These are phyloP conservation scores for Pheosia tremula DNA, from an alignment of 2,888 invertebrate species.

Conservation along the genomic window DNA sequence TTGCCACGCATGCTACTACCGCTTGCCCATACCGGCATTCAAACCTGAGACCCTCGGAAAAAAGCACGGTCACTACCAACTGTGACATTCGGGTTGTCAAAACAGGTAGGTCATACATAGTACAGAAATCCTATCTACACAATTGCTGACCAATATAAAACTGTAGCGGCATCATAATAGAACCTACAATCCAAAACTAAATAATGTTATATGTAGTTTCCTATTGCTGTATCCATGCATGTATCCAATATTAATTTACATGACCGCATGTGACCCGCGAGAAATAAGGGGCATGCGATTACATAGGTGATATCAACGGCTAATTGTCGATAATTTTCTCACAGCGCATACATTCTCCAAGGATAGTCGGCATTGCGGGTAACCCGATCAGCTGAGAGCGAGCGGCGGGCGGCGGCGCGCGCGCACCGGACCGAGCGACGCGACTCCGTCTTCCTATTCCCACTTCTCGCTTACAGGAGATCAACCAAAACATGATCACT, in stretches of 20 bases:
- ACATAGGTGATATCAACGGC: constrained; percentile 5
- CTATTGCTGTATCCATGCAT: too few species aligned
- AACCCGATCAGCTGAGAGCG: constrained; percentile 78
- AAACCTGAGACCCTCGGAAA: too few species aligned
- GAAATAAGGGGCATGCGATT: constrained; percentile 7
- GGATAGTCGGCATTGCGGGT: constrained; percentile 52
- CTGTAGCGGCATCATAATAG: too few species aligned
- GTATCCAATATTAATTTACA: constrained; percentile 9
- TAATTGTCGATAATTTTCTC: constrained; percentile 33
- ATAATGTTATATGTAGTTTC: too few species aligned
- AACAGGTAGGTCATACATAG: too few species aligned
- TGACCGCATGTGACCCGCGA: constrained; percentile 4
- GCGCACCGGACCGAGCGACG: constrained; percentile 65
- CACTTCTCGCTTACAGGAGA: constrained; percentile 76
- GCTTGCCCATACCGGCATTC: too few species aligned
- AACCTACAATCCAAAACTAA: too few species aligned
- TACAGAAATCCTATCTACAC: too few species aligned
- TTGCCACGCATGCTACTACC: too few species aligned
- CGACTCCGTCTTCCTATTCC: constrained; percentile 74
- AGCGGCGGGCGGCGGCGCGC: constrained; percentile 52
- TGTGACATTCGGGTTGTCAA: too few species aligned
- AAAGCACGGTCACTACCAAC: too few species aligned
- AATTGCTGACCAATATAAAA: too few species aligned
- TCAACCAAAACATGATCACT: constrained; percentile 64
- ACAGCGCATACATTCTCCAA: constrained; percentile 29